Base-by-base conservation (phyloP, 2,888 invertebrate species). In the Campoplex capitator region DNA sequence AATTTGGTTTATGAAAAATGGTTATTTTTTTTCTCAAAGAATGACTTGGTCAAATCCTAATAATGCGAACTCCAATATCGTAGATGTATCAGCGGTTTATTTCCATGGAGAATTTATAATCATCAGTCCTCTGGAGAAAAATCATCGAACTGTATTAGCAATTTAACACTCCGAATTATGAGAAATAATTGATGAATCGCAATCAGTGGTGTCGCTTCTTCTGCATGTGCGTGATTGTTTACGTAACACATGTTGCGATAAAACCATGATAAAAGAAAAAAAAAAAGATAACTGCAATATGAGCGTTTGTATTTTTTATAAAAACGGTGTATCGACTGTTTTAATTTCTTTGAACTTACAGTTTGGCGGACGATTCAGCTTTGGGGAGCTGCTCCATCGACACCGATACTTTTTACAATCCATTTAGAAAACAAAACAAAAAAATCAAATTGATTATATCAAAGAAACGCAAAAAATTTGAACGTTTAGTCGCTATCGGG, bases 311-410 rank as follows among this genome's bases (percentile, higher is more conserved):
- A 82, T 82, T 75, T 56, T 76, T 56, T 45, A 42, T 81, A 76
- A 83, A 48, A 84, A 88, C 88, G 85, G 88, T 90, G 81, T 88
- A 80, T 89, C 93, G 93, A 94, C 91, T 92, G 91, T 94, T 94
- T 94, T 94, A 94, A 94, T 94, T 93, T 94, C 92, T 94, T 94
- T 94, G 90, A 94, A 93, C 93, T 94, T 94, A 93, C 94, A 94
- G 94, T 94, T 93, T 92, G 92, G 91, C 92, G 93, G 93, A 93
- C 90, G 90, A 90, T 92, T 91, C 91, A 92, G 92, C 91, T 91
- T 91, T 91, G 92, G 93, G 88, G 92, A 93, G 92, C 92, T 92
- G 90, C 92, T 92, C 92, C 93, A 92, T 91, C 58, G 92, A 90
- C 93, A 90, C 89, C 93, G 91, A 92, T 92, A 92, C 91, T 92